phyloP scores from a whole-genome alignment of 2,888 invertebrate genomes.

The Orthosia incerta region DNA sequence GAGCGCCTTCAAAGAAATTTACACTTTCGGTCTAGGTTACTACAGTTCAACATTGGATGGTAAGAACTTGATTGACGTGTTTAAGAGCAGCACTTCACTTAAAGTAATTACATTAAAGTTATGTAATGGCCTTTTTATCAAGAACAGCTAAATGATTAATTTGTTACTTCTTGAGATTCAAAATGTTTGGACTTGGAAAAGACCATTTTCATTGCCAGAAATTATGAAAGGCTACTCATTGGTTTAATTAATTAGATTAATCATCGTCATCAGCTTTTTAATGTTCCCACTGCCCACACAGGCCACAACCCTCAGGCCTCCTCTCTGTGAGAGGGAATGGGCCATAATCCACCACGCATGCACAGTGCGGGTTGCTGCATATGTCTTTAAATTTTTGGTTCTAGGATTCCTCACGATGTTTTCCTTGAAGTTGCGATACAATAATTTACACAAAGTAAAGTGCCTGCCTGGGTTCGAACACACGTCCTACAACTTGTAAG shows the following conservation, averaged over 20 bases:
- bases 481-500: too few relatives aligned
- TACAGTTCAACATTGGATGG: constrained; percentile 6
- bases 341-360: too few relatives aligned
- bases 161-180: constrained; percentile 25
- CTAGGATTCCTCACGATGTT: too few relatives aligned
- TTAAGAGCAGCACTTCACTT: constrained; percentile 25
- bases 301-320: too few relatives aligned
- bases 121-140: constrained; percentile 38
- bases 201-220: not conserved
- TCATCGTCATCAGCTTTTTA: too few relatives aligned
- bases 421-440: too few relatives aligned
- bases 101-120: constrained; percentile 51
- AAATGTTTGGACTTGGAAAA: not conserved
- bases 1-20: not conserved
- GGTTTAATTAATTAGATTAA: not conserved
- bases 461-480: too few relatives aligned
- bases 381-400: too few relatives aligned
- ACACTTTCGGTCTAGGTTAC: accelerated
- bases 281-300: too few relatives aligned
- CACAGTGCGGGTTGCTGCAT: too few relatives aligned
- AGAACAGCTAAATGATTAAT: constrained; percentile 22
- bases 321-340: too few relatives aligned
- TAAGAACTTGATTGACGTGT: constrained; percentile 8
- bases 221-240: not conserved
- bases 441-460: too few relatives aligned